Evolutionary conservation across 2,797 vertebrate genomes (phyloP).

Genomic region (Tauraco hartlaubi): DNA sequence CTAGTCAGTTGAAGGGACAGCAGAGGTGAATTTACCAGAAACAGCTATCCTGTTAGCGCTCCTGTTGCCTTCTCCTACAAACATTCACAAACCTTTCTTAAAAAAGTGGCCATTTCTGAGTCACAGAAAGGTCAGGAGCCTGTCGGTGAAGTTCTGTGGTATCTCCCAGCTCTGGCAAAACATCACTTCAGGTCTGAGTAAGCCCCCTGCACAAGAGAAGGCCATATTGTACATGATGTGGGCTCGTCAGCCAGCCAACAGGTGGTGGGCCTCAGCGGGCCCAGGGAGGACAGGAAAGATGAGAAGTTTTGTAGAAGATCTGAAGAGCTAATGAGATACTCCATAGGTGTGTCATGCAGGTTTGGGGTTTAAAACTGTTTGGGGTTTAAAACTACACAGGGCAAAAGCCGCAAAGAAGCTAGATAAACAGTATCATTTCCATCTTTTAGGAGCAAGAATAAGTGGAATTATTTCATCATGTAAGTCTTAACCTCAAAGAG

Average conservation of each 20-base stretch:
- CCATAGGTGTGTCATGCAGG: rapidly evolving
- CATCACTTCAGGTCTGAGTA: background rate
- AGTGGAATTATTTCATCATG: background rate
- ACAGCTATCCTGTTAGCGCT: background rate
- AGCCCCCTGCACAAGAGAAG: background rate
- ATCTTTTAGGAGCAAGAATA: background rate
- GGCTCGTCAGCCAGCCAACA: background rate
- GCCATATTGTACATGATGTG: background rate
- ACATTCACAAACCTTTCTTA: background rate
- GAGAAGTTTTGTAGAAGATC: background rate
- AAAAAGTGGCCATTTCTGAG: background rate
- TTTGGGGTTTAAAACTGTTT: background rate
- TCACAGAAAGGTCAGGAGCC: background rate
- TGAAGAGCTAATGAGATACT: background rate
- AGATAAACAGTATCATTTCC: background rate
- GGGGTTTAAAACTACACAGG: background rate
- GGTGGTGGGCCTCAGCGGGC: background rate
- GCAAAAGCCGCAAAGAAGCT: background rate
- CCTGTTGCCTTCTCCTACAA: background rate
- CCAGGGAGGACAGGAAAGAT: background rate
- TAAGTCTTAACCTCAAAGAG: background rate
- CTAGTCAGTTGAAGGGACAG: background rate
- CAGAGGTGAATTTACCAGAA: background rate
- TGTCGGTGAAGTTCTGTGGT: rapidly evolving
- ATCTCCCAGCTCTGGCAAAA: background rate